A percentile compares a stretch with the other conserved stretches of the same genome.
phyloP scores from a whole-genome alignment of 2,113 vertebrate species.

The Vicugna pacos region DNA sequence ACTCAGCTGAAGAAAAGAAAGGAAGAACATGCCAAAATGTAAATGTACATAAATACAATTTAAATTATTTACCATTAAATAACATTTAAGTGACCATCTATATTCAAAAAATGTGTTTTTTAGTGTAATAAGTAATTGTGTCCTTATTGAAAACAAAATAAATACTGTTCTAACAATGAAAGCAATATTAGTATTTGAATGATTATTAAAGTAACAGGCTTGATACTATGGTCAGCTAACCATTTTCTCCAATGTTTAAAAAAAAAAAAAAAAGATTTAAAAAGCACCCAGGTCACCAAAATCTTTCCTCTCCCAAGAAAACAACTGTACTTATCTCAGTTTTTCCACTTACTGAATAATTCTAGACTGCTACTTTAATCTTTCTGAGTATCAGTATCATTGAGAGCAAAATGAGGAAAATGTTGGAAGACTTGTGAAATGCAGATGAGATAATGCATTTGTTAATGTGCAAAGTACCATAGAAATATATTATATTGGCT shows the following conservation, averaged over 20 bases:
- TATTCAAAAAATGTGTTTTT: neutral
- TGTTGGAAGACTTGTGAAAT: neutral
- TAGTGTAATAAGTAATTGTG: conserved; percentile 13
- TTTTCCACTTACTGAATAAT: neutral
- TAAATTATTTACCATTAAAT: conserved; percentile 35
- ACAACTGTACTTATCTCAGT: neutral
- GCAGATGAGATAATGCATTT: neutral
- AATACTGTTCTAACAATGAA: neutral
- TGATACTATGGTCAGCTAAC: neutral
- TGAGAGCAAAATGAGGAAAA: neutral
- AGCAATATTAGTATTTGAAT: neutral
- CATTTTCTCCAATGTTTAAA: conserved; percentile 10
- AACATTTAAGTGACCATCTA: neutral
- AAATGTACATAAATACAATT: neutral
- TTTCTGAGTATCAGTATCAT: neutral
- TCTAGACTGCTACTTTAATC: conserved; percentile 24
- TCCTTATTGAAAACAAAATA: conserved; percentile 28
- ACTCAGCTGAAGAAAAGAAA: conserved; percentile 80
- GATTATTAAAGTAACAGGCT: neutral
- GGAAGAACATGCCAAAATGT: conserved; percentile 77
- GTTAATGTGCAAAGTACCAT: neutral
- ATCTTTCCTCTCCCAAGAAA: neutral
- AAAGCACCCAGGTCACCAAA: neutral
- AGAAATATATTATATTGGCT: neutral
- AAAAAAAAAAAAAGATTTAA: neutral